Evolutionary conservation across 2,113 vertebrate genomes (phyloP).

Genomic region (Sarotherodon lohbergeri): DNA sequence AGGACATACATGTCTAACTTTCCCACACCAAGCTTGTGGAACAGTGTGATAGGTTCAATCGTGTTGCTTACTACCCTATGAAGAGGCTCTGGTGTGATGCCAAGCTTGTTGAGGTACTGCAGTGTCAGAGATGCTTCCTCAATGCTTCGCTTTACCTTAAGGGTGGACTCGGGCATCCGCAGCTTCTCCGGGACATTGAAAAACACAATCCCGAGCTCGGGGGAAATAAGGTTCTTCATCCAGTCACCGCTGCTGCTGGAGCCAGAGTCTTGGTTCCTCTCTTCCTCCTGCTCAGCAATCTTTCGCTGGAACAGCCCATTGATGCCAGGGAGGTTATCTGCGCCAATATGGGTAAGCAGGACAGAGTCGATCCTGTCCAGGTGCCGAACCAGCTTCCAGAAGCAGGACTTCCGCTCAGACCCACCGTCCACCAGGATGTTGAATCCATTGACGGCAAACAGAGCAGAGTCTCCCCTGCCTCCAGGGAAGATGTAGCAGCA

Average conservation of each 20-base stretch:
- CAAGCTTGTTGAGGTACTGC: slow-evolving; percentile 90
- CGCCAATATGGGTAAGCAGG: slow-evolving; percentile 94
- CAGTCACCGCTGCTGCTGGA: slow-evolving; percentile 91
- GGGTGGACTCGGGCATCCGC: slow-evolving; percentile 84
- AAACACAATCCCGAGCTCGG: slow-evolving; percentile 95
- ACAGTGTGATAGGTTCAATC: slow-evolving; percentile 91
- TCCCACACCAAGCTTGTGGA: slow-evolving; percentile 97
- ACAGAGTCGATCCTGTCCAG: slow-evolving; percentile 95
- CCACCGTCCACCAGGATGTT: slow-evolving; percentile 96
- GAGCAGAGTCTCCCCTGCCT: slow-evolving; percentile 92
- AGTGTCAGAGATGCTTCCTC: slow-evolving; percentile 92
- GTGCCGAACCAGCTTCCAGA: slow-evolving; percentile 98
- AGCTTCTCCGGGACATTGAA: slow-evolving; percentile 96
- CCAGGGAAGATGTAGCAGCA: slow-evolving; percentile 99
- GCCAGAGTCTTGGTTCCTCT: slow-evolving; percentile 85
- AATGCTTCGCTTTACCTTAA: slow-evolving; percentile 93
- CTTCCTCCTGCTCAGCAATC: slow-evolving; percentile 92
- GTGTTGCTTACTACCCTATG: slow-evolving; percentile 89
- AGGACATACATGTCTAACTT: slow-evolving; percentile 95
- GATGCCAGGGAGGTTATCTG: slow-evolving; percentile 94
- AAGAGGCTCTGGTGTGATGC: slow-evolving; percentile 90
- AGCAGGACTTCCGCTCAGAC: slow-evolving; percentile 92
- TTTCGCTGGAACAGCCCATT: slow-evolving; percentile 96
- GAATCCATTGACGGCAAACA: slow-evolving; percentile 97
- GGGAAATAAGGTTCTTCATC: slow-evolving; percentile 96